phyloP scores from a whole-genome alignment of 1,140 invertebrate genomes.

The Pseudoatta argentina region DNA sequence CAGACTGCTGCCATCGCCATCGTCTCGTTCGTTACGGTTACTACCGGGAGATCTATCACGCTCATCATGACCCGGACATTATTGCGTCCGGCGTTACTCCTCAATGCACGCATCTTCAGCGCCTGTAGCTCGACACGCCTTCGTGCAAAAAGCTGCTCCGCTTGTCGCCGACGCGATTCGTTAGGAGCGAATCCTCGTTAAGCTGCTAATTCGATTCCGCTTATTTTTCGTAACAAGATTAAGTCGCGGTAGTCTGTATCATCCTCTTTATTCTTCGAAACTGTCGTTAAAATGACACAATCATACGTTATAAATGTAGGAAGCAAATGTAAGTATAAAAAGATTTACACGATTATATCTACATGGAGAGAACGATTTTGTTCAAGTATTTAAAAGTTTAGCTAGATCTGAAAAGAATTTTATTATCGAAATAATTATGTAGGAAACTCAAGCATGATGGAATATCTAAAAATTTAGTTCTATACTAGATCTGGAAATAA shows the following conservation, averaged over 20 bases:
- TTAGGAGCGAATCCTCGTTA: conserved; percentile 66
- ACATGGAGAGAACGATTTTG: too few relatives aligned
- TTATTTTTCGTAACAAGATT: conserved; percentile 39
- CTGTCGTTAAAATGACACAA: neutral
- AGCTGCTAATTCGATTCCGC: conserved; percentile 27
- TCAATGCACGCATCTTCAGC: neutral
- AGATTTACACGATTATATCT: neutral
- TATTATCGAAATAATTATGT: too few relatives aligned
- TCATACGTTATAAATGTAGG: neutral
- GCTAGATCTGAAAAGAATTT: too few relatives aligned
- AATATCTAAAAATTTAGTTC: too few relatives aligned
- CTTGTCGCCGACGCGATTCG: conserved; percentile 66
- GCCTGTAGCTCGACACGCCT: conserved; percentile 45
- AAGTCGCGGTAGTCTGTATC: neutral
- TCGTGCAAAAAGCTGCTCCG: conserved; percentile 31
- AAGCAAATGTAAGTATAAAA: neutral
- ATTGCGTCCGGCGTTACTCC: conserved; percentile 62
- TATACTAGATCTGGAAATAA: too few relatives aligned
- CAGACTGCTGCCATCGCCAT: conserved; percentile 55
- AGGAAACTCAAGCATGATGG: too few relatives aligned
- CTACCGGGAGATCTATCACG: conserved; percentile 66
- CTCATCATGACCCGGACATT: conserved; percentile 68
- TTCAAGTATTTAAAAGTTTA: too few relatives aligned
- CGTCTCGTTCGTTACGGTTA: conserved; percentile 74
- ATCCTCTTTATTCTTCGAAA: neutral